A percentile compares a stretch with the other conserved stretches of the same genome.
Conservation (phyloP, 1,140 invertebrate species). For the Oedothorax gibbosus region DNA sequence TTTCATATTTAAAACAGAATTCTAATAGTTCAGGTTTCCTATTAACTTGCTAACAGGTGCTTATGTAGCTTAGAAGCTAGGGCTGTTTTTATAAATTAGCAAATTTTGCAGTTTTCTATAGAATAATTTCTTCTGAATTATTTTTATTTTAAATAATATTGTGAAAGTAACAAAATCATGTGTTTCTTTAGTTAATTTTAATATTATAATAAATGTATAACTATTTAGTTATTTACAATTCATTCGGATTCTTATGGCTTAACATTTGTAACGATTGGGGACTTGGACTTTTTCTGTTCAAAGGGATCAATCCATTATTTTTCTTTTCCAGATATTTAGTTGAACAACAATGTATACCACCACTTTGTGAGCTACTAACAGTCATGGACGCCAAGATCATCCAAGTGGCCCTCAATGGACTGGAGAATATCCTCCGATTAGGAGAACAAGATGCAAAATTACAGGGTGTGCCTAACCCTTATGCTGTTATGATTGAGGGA, state of each 20-base stretch:
- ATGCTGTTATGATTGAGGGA: constrained; percentile 93
- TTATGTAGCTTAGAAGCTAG: no score
- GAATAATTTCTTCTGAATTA: no score
- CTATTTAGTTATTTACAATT: no score
- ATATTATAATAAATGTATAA: no score
- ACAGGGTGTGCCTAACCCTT: constrained; percentile 83
- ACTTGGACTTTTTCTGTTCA: not conserved
- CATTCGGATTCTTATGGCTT: not conserved
- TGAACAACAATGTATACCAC: constrained; percentile 85
- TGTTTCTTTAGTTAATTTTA: no score
- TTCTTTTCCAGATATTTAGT: constrained; percentile 68
- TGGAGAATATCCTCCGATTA: constrained; percentile 94
- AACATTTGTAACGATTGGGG: not conserved
- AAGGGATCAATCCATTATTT: not conserved
- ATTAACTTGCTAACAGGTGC: no score
- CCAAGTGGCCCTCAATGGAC: constrained; percentile 95
- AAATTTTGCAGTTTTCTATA: no score
- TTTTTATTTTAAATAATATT: no score
- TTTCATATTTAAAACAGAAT: no score
- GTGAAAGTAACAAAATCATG: no score
- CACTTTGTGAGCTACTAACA: constrained; percentile 92
- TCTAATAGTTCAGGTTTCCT: no score
- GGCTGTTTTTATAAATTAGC: no score
- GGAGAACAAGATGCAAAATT: constrained; percentile 85
- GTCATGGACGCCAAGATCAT: constrained; percentile 96